phyloP scores from a whole-genome alignment of 1,140 invertebrate genomes.

The Hyphantria cunea region DNA sequence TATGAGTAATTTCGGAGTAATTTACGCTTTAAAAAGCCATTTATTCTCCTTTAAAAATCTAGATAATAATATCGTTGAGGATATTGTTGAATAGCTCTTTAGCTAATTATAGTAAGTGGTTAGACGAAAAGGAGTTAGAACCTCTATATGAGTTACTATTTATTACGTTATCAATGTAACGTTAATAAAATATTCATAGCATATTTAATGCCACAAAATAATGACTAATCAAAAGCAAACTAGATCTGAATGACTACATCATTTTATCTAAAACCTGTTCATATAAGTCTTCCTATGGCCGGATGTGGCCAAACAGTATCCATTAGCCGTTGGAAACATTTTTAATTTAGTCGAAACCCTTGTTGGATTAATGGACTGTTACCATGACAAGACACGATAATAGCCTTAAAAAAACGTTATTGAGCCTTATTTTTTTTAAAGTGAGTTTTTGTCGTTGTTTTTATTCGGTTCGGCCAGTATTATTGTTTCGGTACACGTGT shows the following conservation, averaged over 20 bases:
- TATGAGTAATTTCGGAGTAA: too few species aligned
- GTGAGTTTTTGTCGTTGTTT: conserved; percentile 9
- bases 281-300: conserved; percentile 14
- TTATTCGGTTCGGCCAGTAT: background rate
- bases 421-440: conserved; percentile 2
- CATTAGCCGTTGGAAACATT: conserved; percentile 23
- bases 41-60: too few species aligned
- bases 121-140: too few species aligned
- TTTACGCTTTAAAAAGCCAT: too few species aligned
- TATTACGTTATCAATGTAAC: too few species aligned
- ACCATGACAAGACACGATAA: conserved; percentile 26
- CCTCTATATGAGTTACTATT: too few species aligned
- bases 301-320: conserved; percentile 17
- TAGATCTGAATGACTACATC: background rate
- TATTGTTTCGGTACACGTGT: background rate
- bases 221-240: too few species aligned
- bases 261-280: conserved; percentile 14
- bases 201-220: too few species aligned
- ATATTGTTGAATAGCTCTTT: too few species aligned
- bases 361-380: conserved; percentile 27
- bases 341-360: conserved; percentile 29
- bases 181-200: too few species aligned
- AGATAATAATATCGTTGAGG: too few species aligned
- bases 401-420: conserved; percentile 16
- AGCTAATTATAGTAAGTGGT: too few species aligned